These are phyloP conservation scores for Batillaria attramentaria DNA, from an alignment of 1,140 invertebrate species.

Conservation along the genomic window DNA sequence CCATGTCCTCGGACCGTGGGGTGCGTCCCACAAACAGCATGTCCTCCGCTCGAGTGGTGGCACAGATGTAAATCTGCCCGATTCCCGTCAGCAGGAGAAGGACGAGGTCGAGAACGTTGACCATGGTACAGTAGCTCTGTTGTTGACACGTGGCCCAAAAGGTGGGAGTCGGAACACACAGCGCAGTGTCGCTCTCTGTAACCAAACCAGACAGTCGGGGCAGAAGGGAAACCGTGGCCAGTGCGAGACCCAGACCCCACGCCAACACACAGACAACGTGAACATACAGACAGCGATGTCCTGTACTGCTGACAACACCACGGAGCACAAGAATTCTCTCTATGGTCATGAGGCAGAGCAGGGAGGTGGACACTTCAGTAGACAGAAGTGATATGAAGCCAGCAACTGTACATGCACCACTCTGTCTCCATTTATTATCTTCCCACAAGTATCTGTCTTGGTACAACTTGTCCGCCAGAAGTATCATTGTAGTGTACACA, in stretches of 20 bases:
- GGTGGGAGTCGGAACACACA: constrained; percentile 47
- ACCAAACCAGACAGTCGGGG: constrained; percentile 19
- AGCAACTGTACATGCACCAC: constrained; percentile 47
- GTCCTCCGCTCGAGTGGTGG: constrained; percentile 26
- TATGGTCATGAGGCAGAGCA: constrained; percentile 51
- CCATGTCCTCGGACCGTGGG: neutral
- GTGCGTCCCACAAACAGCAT: neutral
- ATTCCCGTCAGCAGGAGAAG: constrained; percentile 40
- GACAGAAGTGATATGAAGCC: constrained; percentile 56
- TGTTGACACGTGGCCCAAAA: constrained; percentile 22
- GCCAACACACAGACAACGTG: constrained; percentile 19
- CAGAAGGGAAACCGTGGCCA: constrained; percentile 35
- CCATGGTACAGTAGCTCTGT: constrained; percentile 40
- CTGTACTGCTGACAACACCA: constrained; percentile 50
- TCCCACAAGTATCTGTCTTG: constrained; percentile 52
- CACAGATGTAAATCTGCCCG: constrained; percentile 47
- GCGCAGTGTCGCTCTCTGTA: constrained; percentile 44
- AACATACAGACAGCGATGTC: constrained; percentile 12
- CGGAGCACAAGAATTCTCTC: constrained; percentile 55
- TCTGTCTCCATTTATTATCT: constrained; percentile 50
- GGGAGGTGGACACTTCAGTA: constrained; percentile 53
- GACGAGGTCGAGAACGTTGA: constrained; percentile 43
- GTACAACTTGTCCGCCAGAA: constrained; percentile 51
- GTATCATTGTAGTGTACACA: constrained; percentile 60
- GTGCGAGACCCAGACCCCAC: constrained; percentile 28